Percentiles rank a stretch among this genome's conserved stretches.
phyloP scores from a whole-genome alignment of 2,888 invertebrate species.

The Drosophila dives region DNA sequence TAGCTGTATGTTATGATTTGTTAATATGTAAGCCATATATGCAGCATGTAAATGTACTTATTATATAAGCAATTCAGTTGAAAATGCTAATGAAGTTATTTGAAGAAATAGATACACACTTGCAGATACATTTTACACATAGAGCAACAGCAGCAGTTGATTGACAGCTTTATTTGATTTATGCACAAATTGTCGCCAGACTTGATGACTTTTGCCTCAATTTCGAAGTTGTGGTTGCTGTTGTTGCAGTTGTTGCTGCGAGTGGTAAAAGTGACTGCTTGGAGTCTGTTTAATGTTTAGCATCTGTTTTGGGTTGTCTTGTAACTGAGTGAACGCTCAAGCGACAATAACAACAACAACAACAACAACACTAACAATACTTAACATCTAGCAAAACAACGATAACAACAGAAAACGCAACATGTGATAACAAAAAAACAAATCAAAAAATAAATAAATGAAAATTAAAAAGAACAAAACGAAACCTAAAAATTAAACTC shows the following conservation, averaged over 20 bases:
- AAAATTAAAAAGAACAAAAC: constrained; percentile 3
- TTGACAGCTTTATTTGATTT: constrained; percentile 63
- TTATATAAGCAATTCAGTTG: neutral
- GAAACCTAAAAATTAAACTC: constrained; percentile 8
- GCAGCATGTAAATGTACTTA: neutral
- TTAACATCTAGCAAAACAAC: constrained; percentile 33
- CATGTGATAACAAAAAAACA: constrained; percentile 35
- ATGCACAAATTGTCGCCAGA: constrained; percentile 48
- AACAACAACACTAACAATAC: constrained; percentile 12
- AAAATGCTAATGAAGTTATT: constrained; percentile 48
- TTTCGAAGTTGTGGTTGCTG: constrained; percentile 19
- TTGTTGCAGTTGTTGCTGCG: constrained; percentile 1
- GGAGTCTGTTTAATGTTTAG: constrained; percentile 36
- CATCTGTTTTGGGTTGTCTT: constrained; percentile 18
- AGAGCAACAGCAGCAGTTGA: constrained; percentile 14
- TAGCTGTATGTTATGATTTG: neutral
- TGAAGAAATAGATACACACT: constrained; percentile 12
- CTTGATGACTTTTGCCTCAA: constrained; percentile 37
- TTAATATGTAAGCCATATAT: neutral
- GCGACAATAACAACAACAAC: constrained; percentile 21
- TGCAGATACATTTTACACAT: constrained; percentile 15
- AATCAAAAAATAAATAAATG: constrained; percentile 9
- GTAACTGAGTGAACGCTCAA: constrained; percentile 12
- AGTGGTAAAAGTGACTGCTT: constrained; percentile 32
- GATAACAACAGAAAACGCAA: constrained; percentile 15